These are phyloP conservation scores for Oryzias javanicus DNA, from an alignment of 2,113 vertebrate genomes.

Conservation along the genomic window DNA sequence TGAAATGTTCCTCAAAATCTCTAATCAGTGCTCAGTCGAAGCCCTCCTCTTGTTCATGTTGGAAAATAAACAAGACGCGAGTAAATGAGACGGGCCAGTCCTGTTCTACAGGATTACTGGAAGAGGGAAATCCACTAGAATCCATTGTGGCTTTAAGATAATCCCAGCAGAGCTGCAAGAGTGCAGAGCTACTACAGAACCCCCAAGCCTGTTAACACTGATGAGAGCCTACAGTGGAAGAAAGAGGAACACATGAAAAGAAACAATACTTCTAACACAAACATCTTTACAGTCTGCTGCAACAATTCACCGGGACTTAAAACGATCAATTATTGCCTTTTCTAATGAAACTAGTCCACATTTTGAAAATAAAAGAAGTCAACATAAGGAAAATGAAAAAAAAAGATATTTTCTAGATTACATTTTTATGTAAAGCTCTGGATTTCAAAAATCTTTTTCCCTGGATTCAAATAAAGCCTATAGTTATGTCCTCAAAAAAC, in stretches of 20 bases:
- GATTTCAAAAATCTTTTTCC: constrained; percentile 36
- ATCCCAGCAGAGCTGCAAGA: constrained; percentile 83
- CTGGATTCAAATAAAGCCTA: constrained; percentile 50
- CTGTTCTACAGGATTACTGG: constrained; percentile 71
- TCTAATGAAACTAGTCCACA: constrained; percentile 54
- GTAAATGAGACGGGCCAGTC: constrained; percentile 60
- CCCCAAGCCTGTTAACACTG: constrained; percentile 85
- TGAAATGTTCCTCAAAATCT: constrained; percentile 55
- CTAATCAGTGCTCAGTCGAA: constrained; percentile 35
- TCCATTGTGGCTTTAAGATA: constrained; percentile 84
- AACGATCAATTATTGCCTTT: constrained; percentile 11
- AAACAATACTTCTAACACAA: constrained; percentile 29
- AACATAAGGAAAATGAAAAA: constrained; percentile 45
- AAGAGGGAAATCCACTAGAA: constrained; percentile 81
- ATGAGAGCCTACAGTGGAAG: constrained; percentile 82
- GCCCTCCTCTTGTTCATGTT: constrained; percentile 35
- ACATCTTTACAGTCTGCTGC: constrained; percentile 51
- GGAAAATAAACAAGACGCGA: constrained; percentile 42
- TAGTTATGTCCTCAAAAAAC: constrained; percentile 45
- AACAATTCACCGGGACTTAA: constrained; percentile 30
- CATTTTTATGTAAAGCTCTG: constrained; percentile 74
- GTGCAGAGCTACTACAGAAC: constrained; percentile 81
- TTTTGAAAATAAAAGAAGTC: constrained; percentile 46
- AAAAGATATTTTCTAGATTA: constrained; percentile 47
- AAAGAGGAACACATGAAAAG: constrained; percentile 66